Evolutionary conservation across 2,113 vertebrate species (phyloP).

Genomic region (Scomber scombrus): DNA sequence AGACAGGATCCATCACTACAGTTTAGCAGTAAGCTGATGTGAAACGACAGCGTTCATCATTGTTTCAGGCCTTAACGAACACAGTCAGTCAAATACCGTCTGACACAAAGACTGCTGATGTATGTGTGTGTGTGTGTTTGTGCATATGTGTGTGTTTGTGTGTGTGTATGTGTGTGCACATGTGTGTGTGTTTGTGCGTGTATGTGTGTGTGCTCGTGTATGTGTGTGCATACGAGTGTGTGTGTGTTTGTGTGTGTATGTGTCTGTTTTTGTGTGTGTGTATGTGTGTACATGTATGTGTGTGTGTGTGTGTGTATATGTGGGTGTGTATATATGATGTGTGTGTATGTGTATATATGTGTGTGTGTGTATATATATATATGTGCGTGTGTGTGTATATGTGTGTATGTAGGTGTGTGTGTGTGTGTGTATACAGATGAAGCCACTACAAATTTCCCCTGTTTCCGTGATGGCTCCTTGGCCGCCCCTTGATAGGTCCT

Average conservation of each 20-base stretch:
- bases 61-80: conserved; percentile 16
- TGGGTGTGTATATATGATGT: conserved; percentile 21
- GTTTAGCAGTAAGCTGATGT: conserved; percentile 5
- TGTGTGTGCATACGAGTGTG: too few species aligned
- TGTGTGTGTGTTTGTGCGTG: conserved; percentile 23
- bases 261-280: background rate
- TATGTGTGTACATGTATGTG: background rate
- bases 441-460: too few species aligned
- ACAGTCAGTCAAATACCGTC: background rate
- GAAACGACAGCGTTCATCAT: conserved; percentile 8
- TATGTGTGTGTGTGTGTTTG: too few species aligned
- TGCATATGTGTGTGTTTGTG: conserved; percentile 18
- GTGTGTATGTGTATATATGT: background rate
- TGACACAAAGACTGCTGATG: background rate
- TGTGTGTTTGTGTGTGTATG: too few species aligned
- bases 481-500: too few species aligned
- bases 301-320: background rate
- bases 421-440: conserved; percentile 19
- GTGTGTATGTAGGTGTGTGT: conserved; percentile 20
- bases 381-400: conserved; percentile 23
- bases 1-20: conserved; percentile 29
- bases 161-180: conserved; percentile 13
- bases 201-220: conserved; percentile 18
- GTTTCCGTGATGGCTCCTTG: too few species aligned
- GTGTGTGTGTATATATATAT: background rate